Base-by-base conservation (phyloP, 2,797 vertebrate species). In the Kryptolebias ocellatus region DNA sequence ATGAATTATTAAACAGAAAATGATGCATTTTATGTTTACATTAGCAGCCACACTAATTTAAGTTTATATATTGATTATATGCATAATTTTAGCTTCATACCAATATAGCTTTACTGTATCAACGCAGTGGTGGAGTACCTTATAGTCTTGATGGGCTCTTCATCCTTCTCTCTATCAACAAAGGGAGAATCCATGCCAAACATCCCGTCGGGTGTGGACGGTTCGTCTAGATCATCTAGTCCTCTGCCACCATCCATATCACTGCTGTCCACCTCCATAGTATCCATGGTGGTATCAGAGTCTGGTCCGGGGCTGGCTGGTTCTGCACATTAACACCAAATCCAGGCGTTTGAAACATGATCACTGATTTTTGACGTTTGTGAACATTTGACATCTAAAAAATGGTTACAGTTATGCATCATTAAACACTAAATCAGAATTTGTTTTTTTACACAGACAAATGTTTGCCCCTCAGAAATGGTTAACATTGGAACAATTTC, bases 251-350 rank as follows among this genome's bases (percentile, higher is more conserved):
- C 89, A 18, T 98, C 96, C 84, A 96, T 90, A 70, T 99, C 97
- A 51, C 91, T 92, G 64, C 92, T 97, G 87, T 99, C 97, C 64
- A 98, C 96, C 79, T 98, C 97, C 96, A 98, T 99, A 4, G 95
- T 96, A 77, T 98, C 97, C 95, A 98, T 97, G 27, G 96, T 96
- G 54, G 94, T 95, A 87, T 98, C 97, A 9, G 95, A 93, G 87
- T 98, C 97, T 57, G 96, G 94, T 28, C 96, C 96, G 8, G 95
- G 93, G 72, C 95, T 98, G 63, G 95, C 94, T 55, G 96, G 97
- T 87, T 99, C 97, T 99, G 34, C 44, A 66, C 15, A 72, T 4
- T 28, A 1, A 74, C 6, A 53, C 18, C 9, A 51, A 54, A 65
- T 10, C 2, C 5, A 50, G 1, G 28, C n/a, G 27, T 60, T 65